phyloP scores from a whole-genome alignment of 2,797 vertebrate species.

The Avahi laniger region DNA sequence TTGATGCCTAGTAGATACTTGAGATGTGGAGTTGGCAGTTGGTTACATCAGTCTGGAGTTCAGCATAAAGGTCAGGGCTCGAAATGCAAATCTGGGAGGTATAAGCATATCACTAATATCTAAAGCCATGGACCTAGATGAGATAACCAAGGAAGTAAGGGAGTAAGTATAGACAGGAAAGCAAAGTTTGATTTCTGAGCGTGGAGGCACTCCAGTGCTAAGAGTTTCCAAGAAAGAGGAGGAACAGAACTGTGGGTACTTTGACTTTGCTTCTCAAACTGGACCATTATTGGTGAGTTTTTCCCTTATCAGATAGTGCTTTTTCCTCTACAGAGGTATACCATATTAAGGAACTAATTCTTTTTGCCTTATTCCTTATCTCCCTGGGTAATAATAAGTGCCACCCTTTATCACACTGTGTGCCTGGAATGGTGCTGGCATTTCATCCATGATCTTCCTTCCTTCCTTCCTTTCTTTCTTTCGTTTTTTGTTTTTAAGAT shows the following conservation, averaged over 20 bases:
- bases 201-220: background rate
- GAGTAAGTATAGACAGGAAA: background rate
- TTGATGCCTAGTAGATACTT: background rate
- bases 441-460: too few species aligned
- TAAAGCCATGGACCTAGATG: background rate
- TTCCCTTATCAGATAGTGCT: background rate
- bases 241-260: background rate
- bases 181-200: background rate
- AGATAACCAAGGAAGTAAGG: background rate
- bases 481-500: too few species aligned
- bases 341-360: too few species aligned
- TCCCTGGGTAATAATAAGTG: too few species aligned
- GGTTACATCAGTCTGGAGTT: background rate
- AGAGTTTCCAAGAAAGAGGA: background rate
- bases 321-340: background rate
- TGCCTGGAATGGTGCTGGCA: too few species aligned
- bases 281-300: background rate
- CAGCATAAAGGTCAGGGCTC: background rate
- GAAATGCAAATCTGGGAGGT: background rate
- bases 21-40: background rate
- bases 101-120: background rate
- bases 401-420: too few species aligned
- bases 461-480: too few species aligned
- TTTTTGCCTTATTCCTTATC: too few species aligned
- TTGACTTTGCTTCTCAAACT: slow-evolving; percentile 42